These are phyloP conservation scores for Drepana falcataria DNA, from an alignment of 2,888 invertebrate species.

Conservation along the genomic window DNA sequence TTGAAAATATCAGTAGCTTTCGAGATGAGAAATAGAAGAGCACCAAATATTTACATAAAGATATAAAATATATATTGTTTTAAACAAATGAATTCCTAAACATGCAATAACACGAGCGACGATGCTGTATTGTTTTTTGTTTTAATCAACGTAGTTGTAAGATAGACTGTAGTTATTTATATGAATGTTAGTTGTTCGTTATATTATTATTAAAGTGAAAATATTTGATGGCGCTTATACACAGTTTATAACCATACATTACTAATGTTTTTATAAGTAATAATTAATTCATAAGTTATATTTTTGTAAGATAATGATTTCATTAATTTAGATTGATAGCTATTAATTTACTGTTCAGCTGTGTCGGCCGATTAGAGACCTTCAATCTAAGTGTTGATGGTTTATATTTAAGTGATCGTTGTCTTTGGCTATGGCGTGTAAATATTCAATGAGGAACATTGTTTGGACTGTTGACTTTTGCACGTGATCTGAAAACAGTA, in stretches of 20 bases:
- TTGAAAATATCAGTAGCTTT: background rate
- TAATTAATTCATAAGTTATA: conserved; percentile 23
- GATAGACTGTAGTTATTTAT: conserved; percentile 64
- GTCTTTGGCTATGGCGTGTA: conserved; percentile 32
- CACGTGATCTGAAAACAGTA: background rate
- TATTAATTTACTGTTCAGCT: conserved; percentile 20
- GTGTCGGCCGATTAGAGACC: conserved; percentile 23
- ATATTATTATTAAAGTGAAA: conserved; percentile 6
- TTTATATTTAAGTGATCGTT: conserved; percentile 21
- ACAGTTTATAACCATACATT: conserved; percentile 41
- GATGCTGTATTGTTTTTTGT: background rate
- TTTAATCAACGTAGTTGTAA: background rate
- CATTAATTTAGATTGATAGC: conserved; percentile 27
- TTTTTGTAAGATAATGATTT: conserved; percentile 52
- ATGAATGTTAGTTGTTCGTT: conserved; percentile 69
- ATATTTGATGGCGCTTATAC: conserved; percentile 51
- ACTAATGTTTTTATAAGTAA: conserved; percentile 24
- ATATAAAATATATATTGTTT: background rate
- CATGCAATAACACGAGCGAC: background rate
- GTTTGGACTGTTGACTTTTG: conserved; percentile 8
- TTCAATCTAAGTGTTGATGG: conserved; percentile 29
- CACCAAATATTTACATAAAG: conserved; percentile 22
- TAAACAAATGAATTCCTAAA: background rate
- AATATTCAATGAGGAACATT: conserved; percentile 34
- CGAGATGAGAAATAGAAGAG: conserved; percentile 28